Conservation (phyloP, 2,888 invertebrate species). For the Kryphioiulus occultus region DNA sequence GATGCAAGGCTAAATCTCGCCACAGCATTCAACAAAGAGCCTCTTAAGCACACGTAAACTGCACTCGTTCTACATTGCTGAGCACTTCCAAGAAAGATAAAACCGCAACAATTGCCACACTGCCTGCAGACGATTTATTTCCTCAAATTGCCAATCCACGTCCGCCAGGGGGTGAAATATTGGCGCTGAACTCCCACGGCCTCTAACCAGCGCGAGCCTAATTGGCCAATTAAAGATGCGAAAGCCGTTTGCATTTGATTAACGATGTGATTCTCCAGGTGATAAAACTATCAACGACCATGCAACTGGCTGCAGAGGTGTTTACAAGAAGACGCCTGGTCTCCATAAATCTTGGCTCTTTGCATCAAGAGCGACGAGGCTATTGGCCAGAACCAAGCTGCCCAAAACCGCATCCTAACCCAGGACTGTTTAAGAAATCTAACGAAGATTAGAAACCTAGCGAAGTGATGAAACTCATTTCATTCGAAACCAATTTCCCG, state of each 20-base stretch:
- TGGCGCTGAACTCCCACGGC: neutral
- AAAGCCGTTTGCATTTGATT: neutral
- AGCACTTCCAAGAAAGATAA: neutral
- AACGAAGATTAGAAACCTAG: neutral
- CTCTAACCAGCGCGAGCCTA: neutral
- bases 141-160: neutral
- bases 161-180: slow-evolving; percentile 5
- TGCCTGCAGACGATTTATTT: neutral
- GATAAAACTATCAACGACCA: neutral
- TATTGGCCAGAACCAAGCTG: too few relatives aligned
- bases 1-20: too few relatives aligned
- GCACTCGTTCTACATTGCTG: neutral
- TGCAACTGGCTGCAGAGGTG: neutral
- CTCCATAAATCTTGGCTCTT: neutral
- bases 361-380: neutral
- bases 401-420: neutral
- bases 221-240: slow-evolving; percentile 5
- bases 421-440: neutral
- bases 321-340: neutral
- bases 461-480: neutral
- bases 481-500: neutral
- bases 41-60: too few relatives aligned
- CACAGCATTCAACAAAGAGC: too few relatives aligned
- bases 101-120: neutral
- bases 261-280: slow-evolving; percentile 5